phyloP scores from a whole-genome alignment of 2,797 vertebrate genomes.

The Gallinago nigripennis region DNA sequence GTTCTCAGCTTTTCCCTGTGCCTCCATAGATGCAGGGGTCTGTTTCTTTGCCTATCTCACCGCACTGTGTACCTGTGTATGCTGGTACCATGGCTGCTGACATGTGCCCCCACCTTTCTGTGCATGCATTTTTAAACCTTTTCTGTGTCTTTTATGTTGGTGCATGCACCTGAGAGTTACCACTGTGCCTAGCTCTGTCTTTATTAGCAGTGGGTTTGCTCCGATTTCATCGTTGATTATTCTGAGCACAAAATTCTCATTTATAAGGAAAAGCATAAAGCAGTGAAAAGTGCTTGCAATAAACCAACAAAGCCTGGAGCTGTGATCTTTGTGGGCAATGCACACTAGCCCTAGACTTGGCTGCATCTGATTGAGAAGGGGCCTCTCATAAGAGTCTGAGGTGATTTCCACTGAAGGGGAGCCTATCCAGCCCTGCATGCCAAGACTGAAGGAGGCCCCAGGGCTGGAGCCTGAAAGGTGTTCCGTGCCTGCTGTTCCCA shows the following conservation, averaged over 20 bases:
- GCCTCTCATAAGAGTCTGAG: background rate
- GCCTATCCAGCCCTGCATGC: background rate
- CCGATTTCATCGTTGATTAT: background rate
- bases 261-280: background rate
- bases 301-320: background rate
- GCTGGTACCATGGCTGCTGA: background rate
- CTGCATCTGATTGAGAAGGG: background rate
- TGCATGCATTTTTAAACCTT: background rate
- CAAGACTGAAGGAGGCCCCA: background rate
- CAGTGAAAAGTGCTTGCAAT: background rate
- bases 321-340: background rate
- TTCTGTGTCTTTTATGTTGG: background rate
- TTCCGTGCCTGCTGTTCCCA: background rate
- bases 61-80: accelerated
- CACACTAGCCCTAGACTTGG: background rate
- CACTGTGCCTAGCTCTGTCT: background rate
- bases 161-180: background rate
- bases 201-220: background rate
- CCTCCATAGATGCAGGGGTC: background rate
- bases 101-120: background rate
- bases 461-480: background rate
- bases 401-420: background rate
- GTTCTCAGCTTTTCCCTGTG: background rate
- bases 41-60: background rate
- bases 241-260: background rate